A percentile compares a stretch with the other conserved stretches of the same genome.
These are phyloP conservation scores for Ochotona princeps DNA, from an alignment of 2,113 vertebrate species.

Conservation along the genomic window DNA sequence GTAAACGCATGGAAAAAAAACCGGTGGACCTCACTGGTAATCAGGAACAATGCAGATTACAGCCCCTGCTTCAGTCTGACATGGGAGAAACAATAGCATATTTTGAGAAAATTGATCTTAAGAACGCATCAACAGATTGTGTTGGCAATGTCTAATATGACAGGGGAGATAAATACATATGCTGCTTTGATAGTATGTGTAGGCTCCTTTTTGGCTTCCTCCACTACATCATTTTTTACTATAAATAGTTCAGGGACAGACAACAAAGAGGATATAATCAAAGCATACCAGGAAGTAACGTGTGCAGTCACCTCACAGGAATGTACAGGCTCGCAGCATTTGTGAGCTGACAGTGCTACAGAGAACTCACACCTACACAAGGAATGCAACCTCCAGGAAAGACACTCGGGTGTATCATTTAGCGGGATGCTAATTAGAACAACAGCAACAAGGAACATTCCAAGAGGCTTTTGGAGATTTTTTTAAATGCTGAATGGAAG, in stretches of 20 bases:
- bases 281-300: constrained; percentile 61
- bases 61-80: constrained; percentile 61
- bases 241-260: constrained; percentile 77
- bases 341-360: constrained; percentile 51
- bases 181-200: constrained; percentile 68
- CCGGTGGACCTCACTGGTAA: constrained; percentile 67
- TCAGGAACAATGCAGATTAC: constrained; percentile 76
- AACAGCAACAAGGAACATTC: constrained; percentile 57
- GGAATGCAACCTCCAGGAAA: constrained; percentile 56
- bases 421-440: constrained; percentile 72
- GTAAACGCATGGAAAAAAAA: constrained; percentile 63
- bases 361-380: constrained; percentile 71
- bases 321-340: constrained; percentile 17
- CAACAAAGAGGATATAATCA: constrained; percentile 67
- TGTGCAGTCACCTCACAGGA: constrained; percentile 19
- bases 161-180: constrained; percentile 73
- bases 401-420: constrained; percentile 53
- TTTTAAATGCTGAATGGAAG: background rate
- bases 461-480: constrained; percentile 45
- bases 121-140: constrained; percentile 68
- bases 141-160: constrained; percentile 70
- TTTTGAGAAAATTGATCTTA: constrained; percentile 71
- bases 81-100: constrained; percentile 45
- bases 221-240: constrained; percentile 63
- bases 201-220: constrained; percentile 53